A percentile compares a stretch with the other conserved stretches of the same genome.
Conservation (phyloP, 2,888 invertebrate genomes). For the Sicus ferrugineus region DNA sequence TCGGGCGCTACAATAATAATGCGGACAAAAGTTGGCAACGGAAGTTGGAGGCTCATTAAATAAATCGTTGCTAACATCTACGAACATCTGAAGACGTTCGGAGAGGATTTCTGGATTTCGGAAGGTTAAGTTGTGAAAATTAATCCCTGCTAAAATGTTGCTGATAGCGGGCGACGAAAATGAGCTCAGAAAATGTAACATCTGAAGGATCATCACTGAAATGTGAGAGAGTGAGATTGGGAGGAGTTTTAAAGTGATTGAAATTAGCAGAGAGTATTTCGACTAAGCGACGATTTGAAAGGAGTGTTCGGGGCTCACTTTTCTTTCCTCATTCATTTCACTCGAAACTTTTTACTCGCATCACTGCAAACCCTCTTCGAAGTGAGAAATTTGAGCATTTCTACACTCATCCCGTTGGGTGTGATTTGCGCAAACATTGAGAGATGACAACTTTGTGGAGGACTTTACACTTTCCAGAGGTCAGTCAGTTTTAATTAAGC, state of each 20-base stretch:
- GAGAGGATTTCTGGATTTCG: not conserved
- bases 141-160: not conserved
- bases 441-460: slow-evolving; percentile 13
- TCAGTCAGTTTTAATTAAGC: slow-evolving; percentile 34
- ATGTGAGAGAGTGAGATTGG: no score
- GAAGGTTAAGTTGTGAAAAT: not conserved
- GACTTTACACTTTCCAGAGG: slow-evolving; percentile 10
- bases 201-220: not conserved
- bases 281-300: not conserved
- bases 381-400: not conserved
- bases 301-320: slow-evolving; percentile 7
- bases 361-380: not conserved
- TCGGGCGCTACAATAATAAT: not conserved
- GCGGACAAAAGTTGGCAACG: not conserved
- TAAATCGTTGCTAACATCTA: not conserved
- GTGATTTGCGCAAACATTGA: slow-evolving; percentile 28
- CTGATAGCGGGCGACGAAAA: not conserved
- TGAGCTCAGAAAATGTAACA: no score
- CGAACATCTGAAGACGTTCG: not conserved
- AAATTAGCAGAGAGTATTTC: not conserved
- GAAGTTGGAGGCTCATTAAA: not conserved
- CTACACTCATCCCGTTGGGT: not conserved
- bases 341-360: slow-evolving; percentile 19
- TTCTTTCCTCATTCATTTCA: not conserved
- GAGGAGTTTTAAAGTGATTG: no score